Percentiles rank a stretch among this genome's conserved stretches.
These are phyloP conservation scores for Mus spicilegus DNA, from an alignment of 2,113 vertebrate genomes.

Conservation along the genomic window DNA sequence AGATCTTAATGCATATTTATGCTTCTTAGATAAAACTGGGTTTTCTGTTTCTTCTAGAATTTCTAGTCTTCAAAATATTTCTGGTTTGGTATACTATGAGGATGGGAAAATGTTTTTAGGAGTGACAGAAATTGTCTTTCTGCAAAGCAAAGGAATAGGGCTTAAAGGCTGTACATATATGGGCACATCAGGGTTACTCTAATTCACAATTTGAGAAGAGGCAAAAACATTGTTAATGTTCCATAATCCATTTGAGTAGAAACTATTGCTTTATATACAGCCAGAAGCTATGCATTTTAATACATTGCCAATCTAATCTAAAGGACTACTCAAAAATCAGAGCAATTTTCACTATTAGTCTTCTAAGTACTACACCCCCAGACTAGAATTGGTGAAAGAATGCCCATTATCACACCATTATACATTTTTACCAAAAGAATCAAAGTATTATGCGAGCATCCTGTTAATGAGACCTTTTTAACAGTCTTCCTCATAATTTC, in stretches of 20 bases:
- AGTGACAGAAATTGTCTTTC: conserved; percentile 10
- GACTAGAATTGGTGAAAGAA: background rate
- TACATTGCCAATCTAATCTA: background rate
- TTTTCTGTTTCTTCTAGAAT: conserved; percentile 40
- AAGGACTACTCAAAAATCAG: background rate
- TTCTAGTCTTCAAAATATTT: background rate
- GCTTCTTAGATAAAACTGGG: conserved; percentile 44
- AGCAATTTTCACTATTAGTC: background rate
- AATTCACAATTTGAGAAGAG: background rate
- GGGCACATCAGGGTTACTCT: background rate
- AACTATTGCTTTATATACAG: conserved; percentile 15
- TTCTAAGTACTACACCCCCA: background rate
- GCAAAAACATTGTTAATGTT: background rate
- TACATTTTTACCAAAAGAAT: background rate
- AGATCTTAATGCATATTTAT: conserved; percentile 52
- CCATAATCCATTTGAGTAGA: background rate
- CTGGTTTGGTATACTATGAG: background rate
- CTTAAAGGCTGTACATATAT: background rate
- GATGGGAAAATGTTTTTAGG: background rate
- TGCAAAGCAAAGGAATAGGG: background rate
- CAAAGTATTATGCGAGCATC: background rate
- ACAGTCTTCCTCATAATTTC: background rate
- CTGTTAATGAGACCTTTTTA: background rate
- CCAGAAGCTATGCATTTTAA: background rate
- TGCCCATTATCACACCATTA: background rate